Percentiles rank a stretch among this genome's conserved stretches.
phyloP scores from a whole-genome alignment of 2,797 vertebrate genomes.

The Myotis planiceps region DNA sequence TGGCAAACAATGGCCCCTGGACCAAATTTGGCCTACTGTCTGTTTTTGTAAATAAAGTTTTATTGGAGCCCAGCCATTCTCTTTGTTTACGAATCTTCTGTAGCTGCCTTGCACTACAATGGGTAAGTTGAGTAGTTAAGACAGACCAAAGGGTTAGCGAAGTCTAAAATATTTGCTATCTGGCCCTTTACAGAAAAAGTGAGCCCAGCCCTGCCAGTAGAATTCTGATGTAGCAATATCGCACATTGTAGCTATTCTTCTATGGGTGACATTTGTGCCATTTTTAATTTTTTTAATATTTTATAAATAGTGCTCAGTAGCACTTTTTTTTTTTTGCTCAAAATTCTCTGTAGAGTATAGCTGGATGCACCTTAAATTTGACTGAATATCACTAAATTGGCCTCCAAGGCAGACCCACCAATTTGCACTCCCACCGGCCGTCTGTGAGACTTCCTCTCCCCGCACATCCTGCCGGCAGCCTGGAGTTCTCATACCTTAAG shows the following conservation, averaged over 20 bases:
- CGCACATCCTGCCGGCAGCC: not conserved
- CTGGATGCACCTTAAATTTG: not conserved
- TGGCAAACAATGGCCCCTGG: not conserved
- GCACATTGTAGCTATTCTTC: not conserved
- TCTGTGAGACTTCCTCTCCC: not conserved
- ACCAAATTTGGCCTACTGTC: not conserved
- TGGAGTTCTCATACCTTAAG: not conserved
- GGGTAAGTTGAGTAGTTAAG: not conserved
- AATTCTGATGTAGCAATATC: not conserved
- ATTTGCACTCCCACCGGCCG: not conserved
- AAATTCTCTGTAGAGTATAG: not conserved
- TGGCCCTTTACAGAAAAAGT: not conserved
- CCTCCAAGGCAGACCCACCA: not conserved
- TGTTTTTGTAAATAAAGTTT: not conserved
- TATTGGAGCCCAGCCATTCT: not conserved
- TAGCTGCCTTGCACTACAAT: not conserved
- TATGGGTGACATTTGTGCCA: not conserved
- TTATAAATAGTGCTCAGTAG: not conserved
- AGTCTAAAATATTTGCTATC: not conserved
- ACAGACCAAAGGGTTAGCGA: not conserved
- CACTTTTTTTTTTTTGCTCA: not conserved
- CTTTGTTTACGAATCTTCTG: not conserved
- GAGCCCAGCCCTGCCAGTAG: not conserved
- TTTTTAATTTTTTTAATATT: not conserved
- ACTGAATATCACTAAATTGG: not conserved